These are phyloP conservation scores for Ypsolopha sequella DNA, from an alignment of 2,888 invertebrate genomes.

Conservation along the genomic window DNA sequence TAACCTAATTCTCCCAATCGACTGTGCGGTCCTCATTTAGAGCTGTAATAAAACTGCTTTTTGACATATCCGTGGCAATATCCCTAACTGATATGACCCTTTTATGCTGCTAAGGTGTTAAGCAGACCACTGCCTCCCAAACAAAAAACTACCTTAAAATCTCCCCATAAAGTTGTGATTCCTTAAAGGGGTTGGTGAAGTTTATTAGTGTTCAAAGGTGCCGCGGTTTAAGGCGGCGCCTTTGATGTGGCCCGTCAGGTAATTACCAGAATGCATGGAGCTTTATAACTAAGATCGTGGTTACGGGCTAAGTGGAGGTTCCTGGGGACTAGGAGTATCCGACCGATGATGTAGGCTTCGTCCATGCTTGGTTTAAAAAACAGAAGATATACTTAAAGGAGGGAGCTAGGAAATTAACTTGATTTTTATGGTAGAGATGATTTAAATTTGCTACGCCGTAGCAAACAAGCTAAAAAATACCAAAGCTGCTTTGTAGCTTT, in stretches of 20 bases:
- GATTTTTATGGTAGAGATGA: too few species aligned
- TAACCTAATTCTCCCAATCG: not conserved
- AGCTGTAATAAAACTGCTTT: conserved; percentile 65
- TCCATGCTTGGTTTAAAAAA: too few species aligned
- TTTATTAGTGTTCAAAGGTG: conserved; percentile 36
- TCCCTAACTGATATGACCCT: conserved; percentile 66
- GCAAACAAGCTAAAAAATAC: too few species aligned
- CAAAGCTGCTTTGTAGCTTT: too few species aligned
- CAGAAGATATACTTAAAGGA: too few species aligned
- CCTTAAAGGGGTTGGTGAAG: not conserved
- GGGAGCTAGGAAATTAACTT: too few species aligned
- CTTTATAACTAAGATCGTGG: too few species aligned
- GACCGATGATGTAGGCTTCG: too few species aligned
- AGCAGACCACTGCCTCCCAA: conserved; percentile 26
- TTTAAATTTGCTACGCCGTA: too few species aligned
- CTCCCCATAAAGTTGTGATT: not conserved
- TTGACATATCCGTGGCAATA: conserved; percentile 72
- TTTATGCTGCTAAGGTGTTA: conserved; percentile 62
- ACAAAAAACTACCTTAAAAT: conserved; percentile 18
- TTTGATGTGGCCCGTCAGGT: conserved; percentile 35
- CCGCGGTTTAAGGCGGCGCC: conserved; percentile 53
- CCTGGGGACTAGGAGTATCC: too few species aligned
- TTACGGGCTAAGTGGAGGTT: too few species aligned
- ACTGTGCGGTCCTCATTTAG: conserved; percentile 42
- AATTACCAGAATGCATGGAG: conserved; percentile 1